phyloP scores from a whole-genome alignment of 2,797 vertebrate genomes.

The Pelochelys cantorii region DNA sequence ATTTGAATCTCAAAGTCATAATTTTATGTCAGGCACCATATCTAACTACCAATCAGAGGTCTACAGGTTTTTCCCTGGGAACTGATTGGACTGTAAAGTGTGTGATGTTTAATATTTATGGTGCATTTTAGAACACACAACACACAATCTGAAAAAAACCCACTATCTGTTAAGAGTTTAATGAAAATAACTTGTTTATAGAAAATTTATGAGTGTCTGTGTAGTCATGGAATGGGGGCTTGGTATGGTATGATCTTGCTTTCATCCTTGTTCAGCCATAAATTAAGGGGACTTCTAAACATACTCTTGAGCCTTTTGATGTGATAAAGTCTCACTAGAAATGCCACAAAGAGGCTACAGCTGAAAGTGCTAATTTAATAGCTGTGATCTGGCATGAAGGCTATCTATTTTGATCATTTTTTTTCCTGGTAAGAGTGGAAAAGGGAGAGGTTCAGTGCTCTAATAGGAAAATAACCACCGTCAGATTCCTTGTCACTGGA shows the following conservation, averaged over 20 bases:
- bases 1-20: neutral
- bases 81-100: neutral
- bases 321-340: neutral
- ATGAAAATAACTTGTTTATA: neutral
- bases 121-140: neutral
- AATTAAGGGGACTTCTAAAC: neutral
- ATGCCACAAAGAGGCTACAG: neutral
- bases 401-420: neutral
- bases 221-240: neutral
- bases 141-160: neutral
- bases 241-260: neutral
- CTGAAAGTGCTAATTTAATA: neutral
- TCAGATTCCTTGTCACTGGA: neutral
- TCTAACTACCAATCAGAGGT: neutral
- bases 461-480: neutral
- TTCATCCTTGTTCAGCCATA: neutral
- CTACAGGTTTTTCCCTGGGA: neutral
- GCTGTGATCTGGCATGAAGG: neutral
- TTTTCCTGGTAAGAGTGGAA: fast-evolving
- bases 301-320: neutral
- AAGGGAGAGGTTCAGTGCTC: neutral
- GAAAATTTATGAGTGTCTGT: neutral
- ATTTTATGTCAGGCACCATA: neutral
- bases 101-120: neutral
- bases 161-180: neutral